Evolutionary conservation across 2,113 vertebrate genomes (phyloP).

Genomic region (Dolichotis patagonum): DNA sequence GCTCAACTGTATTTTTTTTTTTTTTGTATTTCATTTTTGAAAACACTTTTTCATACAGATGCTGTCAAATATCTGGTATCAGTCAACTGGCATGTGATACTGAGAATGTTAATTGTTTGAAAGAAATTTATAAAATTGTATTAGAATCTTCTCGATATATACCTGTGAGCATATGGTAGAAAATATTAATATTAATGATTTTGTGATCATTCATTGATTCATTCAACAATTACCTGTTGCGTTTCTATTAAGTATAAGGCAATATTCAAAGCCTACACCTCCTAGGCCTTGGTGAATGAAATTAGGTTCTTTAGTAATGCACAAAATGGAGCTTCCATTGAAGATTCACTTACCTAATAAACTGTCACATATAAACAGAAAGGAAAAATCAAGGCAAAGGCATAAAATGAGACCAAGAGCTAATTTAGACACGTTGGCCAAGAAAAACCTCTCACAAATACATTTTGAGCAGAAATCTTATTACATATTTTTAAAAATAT

Average conservation of each 20-base stretch:
- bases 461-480: conserved; percentile 49
- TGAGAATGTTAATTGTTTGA: background rate
- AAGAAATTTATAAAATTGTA: background rate
- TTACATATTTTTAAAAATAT: conserved; percentile 18
- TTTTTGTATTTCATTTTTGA: conserved; percentile 31
- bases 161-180: background rate
- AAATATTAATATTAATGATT: conserved; percentile 23
- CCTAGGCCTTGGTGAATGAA: background rate
- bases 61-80: background rate
- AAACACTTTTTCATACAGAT: background rate
- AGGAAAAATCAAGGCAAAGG: conserved; percentile 2
- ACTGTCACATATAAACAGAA: background rate
- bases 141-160: conserved; percentile 13
- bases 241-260: background rate
- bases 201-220: conserved; percentile 8
- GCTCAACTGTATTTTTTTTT: no score
- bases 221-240: background rate
- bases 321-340: background rate
- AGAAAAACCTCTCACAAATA: background rate
- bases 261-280: background rate
- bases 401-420: background rate
- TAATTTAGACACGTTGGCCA: background rate
- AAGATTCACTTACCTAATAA: background rate
- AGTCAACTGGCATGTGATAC: background rate
- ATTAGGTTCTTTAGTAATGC: background rate